These are phyloP conservation scores for Carassius carassius DNA, from an alignment of 2,113 vertebrate species.

Conservation along the genomic window DNA sequence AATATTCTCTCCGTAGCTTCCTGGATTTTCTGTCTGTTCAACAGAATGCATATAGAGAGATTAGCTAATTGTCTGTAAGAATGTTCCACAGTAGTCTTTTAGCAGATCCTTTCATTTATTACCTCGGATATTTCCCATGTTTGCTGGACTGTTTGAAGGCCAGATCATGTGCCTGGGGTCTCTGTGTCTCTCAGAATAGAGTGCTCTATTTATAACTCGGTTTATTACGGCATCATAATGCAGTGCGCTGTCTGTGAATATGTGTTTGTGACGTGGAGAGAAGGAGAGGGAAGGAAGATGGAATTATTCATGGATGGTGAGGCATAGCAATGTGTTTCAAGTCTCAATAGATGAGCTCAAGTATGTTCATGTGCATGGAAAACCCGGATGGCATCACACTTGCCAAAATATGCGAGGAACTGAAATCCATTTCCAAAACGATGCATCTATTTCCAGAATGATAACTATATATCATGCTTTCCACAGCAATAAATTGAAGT, in stretches of 20 bases:
- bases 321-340: slow-evolving; percentile 16
- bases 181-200: slow-evolving; percentile 44
- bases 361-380: slow-evolving; percentile 5
- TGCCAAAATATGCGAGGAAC: background rate
- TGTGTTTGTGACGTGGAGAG: slow-evolving; percentile 36
- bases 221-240: slow-evolving; percentile 54
- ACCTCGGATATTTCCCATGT: slow-evolving; percentile 37
- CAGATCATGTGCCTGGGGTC: slow-evolving; percentile 40
- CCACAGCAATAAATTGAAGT: background rate
- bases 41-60: background rate
- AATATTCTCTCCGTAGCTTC: background rate
- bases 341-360: background rate
- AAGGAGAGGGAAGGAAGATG: background rate
- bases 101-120: slow-evolving; percentile 13
- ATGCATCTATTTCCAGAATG: background rate
- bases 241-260: slow-evolving; percentile 20
- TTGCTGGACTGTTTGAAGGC: slow-evolving; percentile 45
- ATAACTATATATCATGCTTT: background rate
- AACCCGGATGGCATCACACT: background rate
- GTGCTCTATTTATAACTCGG: slow-evolving; percentile 47
- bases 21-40: background rate
- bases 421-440: background rate
- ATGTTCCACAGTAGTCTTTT: background rate
- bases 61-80: background rate
- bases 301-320: slow-evolving; percentile 23